These are phyloP conservation scores for Aldabrachelys gigantea DNA, from an alignment of 2,113 vertebrate species.

Conservation along the genomic window DNA sequence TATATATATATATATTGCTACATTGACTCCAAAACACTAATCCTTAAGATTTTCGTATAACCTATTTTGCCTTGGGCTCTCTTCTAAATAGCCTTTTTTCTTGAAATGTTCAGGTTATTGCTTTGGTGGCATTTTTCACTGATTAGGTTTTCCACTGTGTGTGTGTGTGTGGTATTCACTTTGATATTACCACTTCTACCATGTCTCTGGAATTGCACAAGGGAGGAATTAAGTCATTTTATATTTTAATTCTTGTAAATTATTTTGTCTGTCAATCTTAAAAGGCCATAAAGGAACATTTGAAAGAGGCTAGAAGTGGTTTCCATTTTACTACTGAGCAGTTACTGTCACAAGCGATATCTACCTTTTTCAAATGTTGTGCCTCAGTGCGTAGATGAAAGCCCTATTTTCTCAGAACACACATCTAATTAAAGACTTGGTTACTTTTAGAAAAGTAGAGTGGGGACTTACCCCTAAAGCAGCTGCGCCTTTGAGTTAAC, in stretches of 20 bases:
- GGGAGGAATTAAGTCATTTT: background rate
- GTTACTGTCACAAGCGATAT: constrained; percentile 32
- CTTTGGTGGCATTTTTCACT: background rate
- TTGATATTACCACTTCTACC: constrained; percentile 19
- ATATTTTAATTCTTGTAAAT: background rate
- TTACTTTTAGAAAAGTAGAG: background rate
- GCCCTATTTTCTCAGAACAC: background rate
- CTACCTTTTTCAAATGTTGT: constrained; percentile 24
- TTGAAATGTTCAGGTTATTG: background rate
- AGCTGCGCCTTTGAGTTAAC: background rate
- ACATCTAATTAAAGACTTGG: constrained; percentile 46
- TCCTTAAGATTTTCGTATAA: background rate
- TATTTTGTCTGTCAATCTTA: constrained; percentile 28
- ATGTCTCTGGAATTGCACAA: background rate
- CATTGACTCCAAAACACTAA: background rate
- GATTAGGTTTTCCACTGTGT: background rate
- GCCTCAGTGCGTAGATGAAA: constrained; percentile 56
- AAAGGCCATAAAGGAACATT: constrained; percentile 7
- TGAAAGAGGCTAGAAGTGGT: constrained; percentile 22
- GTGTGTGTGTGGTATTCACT: background rate
- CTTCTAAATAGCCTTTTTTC: background rate
- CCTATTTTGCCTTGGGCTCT: background rate
- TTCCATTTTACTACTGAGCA: constrained; percentile 1
- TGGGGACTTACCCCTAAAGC: background rate
- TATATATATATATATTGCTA: background rate